Evolutionary conservation across 1,140 invertebrate species (phyloP).

Genomic region (Plectrocnemia conspersa): DNA sequence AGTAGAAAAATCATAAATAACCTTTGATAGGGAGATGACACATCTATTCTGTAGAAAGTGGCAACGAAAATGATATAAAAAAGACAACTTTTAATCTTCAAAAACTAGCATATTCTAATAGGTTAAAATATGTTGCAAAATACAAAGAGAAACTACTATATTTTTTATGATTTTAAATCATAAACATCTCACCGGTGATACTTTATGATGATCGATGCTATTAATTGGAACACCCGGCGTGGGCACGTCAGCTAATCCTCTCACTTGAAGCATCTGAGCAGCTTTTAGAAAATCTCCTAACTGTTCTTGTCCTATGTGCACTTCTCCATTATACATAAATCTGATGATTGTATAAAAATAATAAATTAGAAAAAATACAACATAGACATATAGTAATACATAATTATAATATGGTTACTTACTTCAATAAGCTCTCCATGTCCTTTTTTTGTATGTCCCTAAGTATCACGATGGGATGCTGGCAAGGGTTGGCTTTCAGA

Average conservation of each 20-base stretch:
- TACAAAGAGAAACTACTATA: too few relatives aligned
- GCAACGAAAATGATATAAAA: too few relatives aligned
- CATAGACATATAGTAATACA: background rate
- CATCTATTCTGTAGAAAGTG: too few relatives aligned
- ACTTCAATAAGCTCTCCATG: slow-evolving; percentile 83
- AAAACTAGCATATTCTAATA: too few relatives aligned
- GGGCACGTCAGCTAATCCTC: slow-evolving; percentile 81
- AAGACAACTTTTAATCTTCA: too few relatives aligned
- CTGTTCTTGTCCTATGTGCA: slow-evolving; percentile 86
- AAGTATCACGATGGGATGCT: slow-evolving; percentile 89
- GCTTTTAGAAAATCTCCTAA: slow-evolving; percentile 83
- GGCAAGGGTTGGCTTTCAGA: slow-evolving; percentile 88
- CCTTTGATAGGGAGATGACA: too few relatives aligned
- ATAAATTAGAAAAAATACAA: background rate
- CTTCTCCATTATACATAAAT: slow-evolving; percentile 94
- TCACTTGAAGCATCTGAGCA: slow-evolving; percentile 84
- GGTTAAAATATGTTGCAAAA: too few relatives aligned
- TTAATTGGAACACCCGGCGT: slow-evolving; percentile 54
- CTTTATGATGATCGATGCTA: slow-evolving; percentile 48
- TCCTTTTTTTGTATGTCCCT: slow-evolving; percentile 83
- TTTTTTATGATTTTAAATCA: too few relatives aligned
- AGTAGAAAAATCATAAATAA: too few relatives aligned
- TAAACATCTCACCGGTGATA: slow-evolving; percentile 49
- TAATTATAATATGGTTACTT: slow-evolving; percentile 17
- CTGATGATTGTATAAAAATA: slow-evolving; percentile 40